Evolutionary conservation across 2,888 invertebrate species (phyloP).

Genomic region (Cephus spinipes): DNA sequence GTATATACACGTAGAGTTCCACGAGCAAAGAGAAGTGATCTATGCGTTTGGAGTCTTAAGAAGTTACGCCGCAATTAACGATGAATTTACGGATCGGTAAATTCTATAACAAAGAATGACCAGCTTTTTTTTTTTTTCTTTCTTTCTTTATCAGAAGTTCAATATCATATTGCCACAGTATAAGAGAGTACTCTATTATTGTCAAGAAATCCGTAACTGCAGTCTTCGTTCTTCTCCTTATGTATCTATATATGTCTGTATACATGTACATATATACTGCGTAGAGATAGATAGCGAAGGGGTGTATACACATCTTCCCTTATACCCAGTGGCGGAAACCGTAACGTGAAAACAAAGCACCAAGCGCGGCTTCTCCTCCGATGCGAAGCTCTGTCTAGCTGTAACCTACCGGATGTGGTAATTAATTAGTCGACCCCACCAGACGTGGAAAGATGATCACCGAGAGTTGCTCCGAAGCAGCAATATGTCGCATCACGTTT

Average conservation of each 20-base stretch:
- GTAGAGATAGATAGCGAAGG: neutral
- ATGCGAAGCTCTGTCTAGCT: neutral
- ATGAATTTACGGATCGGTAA: neutral
- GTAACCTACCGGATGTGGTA: neutral
- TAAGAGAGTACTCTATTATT: neutral
- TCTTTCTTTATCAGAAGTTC: neutral
- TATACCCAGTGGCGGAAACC: neutral
- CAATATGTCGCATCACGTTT: neutral
- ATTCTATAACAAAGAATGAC: neutral
- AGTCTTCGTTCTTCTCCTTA: neutral
- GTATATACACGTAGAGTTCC: neutral
- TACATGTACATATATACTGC: neutral
- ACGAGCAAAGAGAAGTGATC: neutral
- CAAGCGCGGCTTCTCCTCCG: neutral
- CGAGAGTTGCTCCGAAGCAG: neutral
- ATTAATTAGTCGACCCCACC: neutral
- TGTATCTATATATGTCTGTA: neutral
- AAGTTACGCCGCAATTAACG: neutral
- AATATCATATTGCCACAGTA: neutral
- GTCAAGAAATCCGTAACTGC: neutral
- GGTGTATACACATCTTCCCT: neutral
- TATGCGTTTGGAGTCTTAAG: neutral
- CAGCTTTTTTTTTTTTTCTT: neutral
- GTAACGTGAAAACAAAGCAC: neutral
- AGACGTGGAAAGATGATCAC: neutral